phyloP scores from a whole-genome alignment of 2,888 invertebrate species.

The Cheilosia grossa region DNA sequence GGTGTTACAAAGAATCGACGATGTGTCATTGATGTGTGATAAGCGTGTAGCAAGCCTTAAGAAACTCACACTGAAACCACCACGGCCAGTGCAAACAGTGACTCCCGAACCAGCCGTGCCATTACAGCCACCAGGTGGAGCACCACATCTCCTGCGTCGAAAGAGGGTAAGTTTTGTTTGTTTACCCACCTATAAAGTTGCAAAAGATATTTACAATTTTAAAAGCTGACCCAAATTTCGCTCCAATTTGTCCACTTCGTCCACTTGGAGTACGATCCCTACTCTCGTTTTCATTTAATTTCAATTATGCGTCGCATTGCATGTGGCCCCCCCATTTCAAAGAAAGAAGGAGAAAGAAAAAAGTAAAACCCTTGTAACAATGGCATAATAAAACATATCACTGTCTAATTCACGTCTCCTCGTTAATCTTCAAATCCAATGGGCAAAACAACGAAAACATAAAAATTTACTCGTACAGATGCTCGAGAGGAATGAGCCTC shows the following conservation, averaged over 20 bases:
- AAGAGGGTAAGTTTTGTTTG: constrained; percentile 80
- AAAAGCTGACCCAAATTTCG: constrained; percentile 41
- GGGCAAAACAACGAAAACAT: constrained; percentile 23
- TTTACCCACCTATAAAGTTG: background rate
- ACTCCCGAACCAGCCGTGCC: constrained; percentile 89
- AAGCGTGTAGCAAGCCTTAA: constrained; percentile 90
- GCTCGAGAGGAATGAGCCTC: constrained; percentile 25
- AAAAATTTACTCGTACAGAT: background rate
- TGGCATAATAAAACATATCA: constrained; percentile 56
- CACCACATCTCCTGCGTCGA: constrained; percentile 83
- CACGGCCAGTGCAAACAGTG: constrained; percentile 91
- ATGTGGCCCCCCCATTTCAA: background rate
- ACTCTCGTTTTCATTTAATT: constrained; percentile 2
- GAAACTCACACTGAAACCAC: constrained; percentile 88
- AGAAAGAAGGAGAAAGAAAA: background rate
- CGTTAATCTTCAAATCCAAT: constrained; percentile 57
- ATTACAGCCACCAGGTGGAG: constrained; percentile 85
- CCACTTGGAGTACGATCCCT: background rate
- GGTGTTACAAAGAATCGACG: constrained; percentile 96
- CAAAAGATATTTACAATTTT: background rate
- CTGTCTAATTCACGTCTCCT: constrained; percentile 50
- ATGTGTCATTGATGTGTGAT: constrained; percentile 96
- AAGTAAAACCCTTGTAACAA: constrained; percentile 43
- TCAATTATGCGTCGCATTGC: too few species aligned
- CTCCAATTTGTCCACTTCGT: constrained; percentile 35